Conservation (phyloP, 2,888 invertebrate species). For the Agapetus fuscipes region DNA sequence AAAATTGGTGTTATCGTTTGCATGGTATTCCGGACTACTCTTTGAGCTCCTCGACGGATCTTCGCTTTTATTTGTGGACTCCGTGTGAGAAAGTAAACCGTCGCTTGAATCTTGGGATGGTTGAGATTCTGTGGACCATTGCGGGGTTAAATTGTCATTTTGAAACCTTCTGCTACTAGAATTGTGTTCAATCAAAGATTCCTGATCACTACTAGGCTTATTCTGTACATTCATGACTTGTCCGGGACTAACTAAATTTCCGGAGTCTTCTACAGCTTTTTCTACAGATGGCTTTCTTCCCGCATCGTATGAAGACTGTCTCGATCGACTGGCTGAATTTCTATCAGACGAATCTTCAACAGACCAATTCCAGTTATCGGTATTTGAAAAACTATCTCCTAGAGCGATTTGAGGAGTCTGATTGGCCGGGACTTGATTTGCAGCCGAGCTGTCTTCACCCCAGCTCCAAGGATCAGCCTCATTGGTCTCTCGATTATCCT, state of each 20-base stretch:
- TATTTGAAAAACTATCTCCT: slow-evolving; percentile 48
- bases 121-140: slow-evolving; percentile 58
- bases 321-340: not conserved
- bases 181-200: slow-evolving; percentile 32
- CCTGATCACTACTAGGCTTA: slow-evolving; percentile 34
- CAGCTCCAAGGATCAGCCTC: slow-evolving; percentile 42
- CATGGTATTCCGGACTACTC: slow-evolving; percentile 36
- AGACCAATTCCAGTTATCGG: slow-evolving; percentile 53
- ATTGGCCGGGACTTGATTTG: not conserved
- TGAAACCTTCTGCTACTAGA: slow-evolving; percentile 33
- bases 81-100: slow-evolving; percentile 49
- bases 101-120: slow-evolving; percentile 57
- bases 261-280: slow-evolving; percentile 22
- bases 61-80: slow-evolving; percentile 50
- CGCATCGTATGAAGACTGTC: slow-evolving; percentile 6
- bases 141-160: slow-evolving; percentile 34
- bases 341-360: slow-evolving; percentile 29
- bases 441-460: slow-evolving; percentile 41
- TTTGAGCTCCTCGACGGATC: slow-evolving; percentile 47
- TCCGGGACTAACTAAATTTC: slow-evolving; percentile 11
- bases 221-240: not conserved
- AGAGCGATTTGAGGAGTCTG: slow-evolving; percentile 27
- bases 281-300: slow-evolving; percentile 8
- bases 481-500: slow-evolving; percentile 38
- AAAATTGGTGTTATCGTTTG: slow-evolving; percentile 34